Base-by-base conservation (phyloP, 2,113 vertebrate genomes). In the Terrapene triunguis region DNA sequence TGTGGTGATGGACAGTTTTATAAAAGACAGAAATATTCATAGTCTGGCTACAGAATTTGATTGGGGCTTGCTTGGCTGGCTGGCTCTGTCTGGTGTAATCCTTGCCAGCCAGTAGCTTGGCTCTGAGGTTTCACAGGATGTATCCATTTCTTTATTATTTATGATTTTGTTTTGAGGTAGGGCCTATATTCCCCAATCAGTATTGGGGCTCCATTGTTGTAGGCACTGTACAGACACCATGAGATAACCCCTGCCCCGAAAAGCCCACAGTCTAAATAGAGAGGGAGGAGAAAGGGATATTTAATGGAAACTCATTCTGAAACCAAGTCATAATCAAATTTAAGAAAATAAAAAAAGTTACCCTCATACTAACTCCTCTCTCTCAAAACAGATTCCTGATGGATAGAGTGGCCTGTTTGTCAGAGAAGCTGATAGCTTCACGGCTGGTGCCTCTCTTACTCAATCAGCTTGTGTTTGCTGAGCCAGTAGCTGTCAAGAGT, bases 401-500 rank as follows among this genome's bases (percentile, higher is more conserved):
- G 90, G 99, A 99, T 97, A 97, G 99, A 92, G 99, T 99, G 95
- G 98, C 99, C 84, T 98, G 97, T 87, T 98, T 99, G 92, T 99
- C 99, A 48, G 99, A 99, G 96, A 99, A 99, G 81, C 97, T 99
- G 85, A 98, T 99, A 65, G 99, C 99, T 1, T 97, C 98, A 8
- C 98, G 99, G n/a, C 95, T 99, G 90, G 99, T 99, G 91, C 99
- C 99, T 92, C 99, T 99, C 91, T 98, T 99, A 32, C 99, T 99
- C 88, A 99, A 99, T 96, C 98, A 99, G 92, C 96, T 99, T 0
- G 99, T 99, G 91, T 99, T 99, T 97, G 99, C 99, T 82, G 99
- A 99, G 94, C 99, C 99, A 25, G 99, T 99, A 81, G 99, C 99
- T 92, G 99, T 99, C n/a, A 99, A 99, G 98, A 99, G 99, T 97